Percentiles rank a stretch among this genome's conserved stretches.
Conservation (phyloP, 2,113 vertebrate species). For the Brachyhypopomus gauderio region DNA sequence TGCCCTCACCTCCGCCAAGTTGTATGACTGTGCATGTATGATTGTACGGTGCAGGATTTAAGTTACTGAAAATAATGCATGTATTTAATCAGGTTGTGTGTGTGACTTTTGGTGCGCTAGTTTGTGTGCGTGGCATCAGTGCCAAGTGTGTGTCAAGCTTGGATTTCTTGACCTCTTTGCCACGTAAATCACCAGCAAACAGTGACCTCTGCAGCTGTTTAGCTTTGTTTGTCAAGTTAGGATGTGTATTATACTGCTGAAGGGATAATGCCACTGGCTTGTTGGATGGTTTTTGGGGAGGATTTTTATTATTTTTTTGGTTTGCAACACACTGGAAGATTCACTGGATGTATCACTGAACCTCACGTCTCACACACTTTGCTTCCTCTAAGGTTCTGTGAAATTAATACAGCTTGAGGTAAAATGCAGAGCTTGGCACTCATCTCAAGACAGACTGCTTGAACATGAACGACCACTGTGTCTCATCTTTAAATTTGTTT, state of each 20-base stretch:
- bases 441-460: slow-evolving; percentile 41
- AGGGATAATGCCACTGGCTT: background rate
- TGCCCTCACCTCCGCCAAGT: slow-evolving; percentile 35
- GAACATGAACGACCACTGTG: slow-evolving; percentile 51
- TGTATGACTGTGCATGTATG: slow-evolving; percentile 59
- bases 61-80: slow-evolving; percentile 52
- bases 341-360: slow-evolving; percentile 60
- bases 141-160: slow-evolving; percentile 49
- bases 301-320: slow-evolving; percentile 27
- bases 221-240: slow-evolving; percentile 19
- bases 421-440: slow-evolving; percentile 34
- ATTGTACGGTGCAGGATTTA: slow-evolving; percentile 24
- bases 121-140: slow-evolving; percentile 42
- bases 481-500: slow-evolving; percentile 34
- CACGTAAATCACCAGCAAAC: slow-evolving; percentile 49
- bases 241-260: slow-evolving; percentile 24
- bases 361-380: slow-evolving; percentile 28
- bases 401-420: background rate
- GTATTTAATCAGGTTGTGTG: slow-evolving; percentile 50
- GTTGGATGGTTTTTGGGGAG: too few relatives aligned
- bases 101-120: slow-evolving; percentile 9
- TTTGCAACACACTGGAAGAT: slow-evolving; percentile 49
- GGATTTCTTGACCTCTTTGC: slow-evolving; percentile 47
- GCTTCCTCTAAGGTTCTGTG: slow-evolving; percentile 10
- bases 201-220: slow-evolving; percentile 25